Evolutionary conservation across 2,888 invertebrate genomes (phyloP).

Genomic region (Drosophila acutilabella): DNA sequence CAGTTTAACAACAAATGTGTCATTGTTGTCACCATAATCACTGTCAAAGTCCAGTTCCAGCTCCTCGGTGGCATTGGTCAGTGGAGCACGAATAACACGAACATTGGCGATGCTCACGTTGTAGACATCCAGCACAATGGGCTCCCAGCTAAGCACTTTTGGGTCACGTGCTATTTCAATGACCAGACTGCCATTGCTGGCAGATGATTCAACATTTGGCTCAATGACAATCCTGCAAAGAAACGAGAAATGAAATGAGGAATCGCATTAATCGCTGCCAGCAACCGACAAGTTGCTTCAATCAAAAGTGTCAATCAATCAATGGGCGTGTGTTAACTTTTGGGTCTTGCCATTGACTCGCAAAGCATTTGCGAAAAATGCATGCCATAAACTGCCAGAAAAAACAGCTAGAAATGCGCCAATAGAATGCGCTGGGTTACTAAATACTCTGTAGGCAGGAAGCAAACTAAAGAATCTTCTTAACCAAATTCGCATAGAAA

Average conservation of each 20-base stretch:
- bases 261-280: conserved; percentile 55
- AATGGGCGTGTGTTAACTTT: conserved; percentile 37
- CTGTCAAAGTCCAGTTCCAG: conserved; percentile 82
- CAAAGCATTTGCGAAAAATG: conserved; percentile 32
- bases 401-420: neutral
- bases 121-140: conserved; percentile 84
- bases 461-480: too few relatives aligned
- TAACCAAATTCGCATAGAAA: too few relatives aligned
- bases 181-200: conserved; percentile 82
- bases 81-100: conserved; percentile 70
- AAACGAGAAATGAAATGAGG: conserved; percentile 1
- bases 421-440: neutral
- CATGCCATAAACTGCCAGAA: conserved; percentile 38
- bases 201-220: conserved; percentile 81
- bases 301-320: conserved; percentile 72
- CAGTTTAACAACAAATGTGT: conserved; percentile 81
- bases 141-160: conserved; percentile 76
- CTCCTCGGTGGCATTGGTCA: conserved; percentile 60
- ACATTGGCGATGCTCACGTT: conserved; percentile 84
- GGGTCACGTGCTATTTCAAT: conserved; percentile 82
- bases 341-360: conserved; percentile 29
- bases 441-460: neutral
- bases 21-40: conserved; percentile 82
- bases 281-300: conserved; percentile 63
- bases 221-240: conserved; percentile 82